Evolutionary conservation across 2,888 invertebrate species (phyloP).

Genomic region (Troides oblongomaculatus): DNA sequence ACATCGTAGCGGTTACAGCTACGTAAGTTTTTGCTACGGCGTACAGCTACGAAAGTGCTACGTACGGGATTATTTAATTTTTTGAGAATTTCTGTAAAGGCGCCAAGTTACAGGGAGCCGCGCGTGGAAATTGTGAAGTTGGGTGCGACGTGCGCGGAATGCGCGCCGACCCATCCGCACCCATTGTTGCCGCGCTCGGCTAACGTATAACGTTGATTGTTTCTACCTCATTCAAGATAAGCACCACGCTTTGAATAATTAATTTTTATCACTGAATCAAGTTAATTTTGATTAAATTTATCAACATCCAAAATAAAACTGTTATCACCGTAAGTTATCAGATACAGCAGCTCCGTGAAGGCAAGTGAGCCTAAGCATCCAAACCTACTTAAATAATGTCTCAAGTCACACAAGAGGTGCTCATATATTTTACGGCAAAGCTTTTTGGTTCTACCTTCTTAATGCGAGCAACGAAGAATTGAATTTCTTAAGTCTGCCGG

Average conservation of each 20-base stretch:
- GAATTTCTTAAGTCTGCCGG: too few species aligned
- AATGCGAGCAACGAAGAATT: too few species aligned
- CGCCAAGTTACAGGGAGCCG: background rate
- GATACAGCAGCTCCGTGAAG: too few species aligned
- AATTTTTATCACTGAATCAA: background rate
- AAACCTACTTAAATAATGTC: too few species aligned
- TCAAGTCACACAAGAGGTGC: too few species aligned
- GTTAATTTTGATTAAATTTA: too few species aligned
- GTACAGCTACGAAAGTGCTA: background rate
- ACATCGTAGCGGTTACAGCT: background rate
- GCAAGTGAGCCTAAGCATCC: too few species aligned
- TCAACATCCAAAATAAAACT: too few species aligned
- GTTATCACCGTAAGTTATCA: too few species aligned
- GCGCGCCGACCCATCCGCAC: conserved; percentile 9
- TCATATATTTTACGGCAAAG: too few species aligned
- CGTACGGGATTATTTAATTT: conserved; percentile 15
- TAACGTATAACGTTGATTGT: conserved; percentile 4
- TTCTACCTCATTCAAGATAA: conserved; percentile 3
- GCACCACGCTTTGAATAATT: background rate
- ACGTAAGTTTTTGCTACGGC: background rate
- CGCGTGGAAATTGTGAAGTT: conserved; percentile 19
- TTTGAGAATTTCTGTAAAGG: conserved; percentile 7
- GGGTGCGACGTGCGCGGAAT: conserved; percentile 13
- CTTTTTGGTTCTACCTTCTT: too few species aligned
- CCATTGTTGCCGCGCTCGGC: background rate